phyloP scores from a whole-genome alignment of 2,113 vertebrate species.

The Silurus meridionalis region DNA sequence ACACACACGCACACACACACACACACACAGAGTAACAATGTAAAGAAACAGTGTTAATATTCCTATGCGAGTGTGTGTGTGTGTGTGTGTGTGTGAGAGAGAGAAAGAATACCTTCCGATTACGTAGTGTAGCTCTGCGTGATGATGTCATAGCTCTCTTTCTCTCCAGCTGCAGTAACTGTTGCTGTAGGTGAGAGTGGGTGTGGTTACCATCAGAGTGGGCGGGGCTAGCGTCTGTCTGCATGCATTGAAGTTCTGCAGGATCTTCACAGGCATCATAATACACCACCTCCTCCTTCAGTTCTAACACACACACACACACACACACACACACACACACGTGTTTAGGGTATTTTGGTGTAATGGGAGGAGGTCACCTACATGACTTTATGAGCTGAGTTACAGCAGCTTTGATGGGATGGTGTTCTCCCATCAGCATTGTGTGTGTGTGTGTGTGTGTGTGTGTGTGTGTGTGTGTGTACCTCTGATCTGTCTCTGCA shows the following conservation, averaged over 20 bases:
- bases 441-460: neutral
- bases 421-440: neutral
- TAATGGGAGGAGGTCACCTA: neutral
- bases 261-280: slow-evolving; percentile 90
- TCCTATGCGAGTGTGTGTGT: neutral
- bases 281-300: slow-evolving; percentile 94
- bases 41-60: neutral
- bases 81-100: neutral
- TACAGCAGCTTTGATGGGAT: neutral
- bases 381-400: no score
- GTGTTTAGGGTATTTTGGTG: neutral
- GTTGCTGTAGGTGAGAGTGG: slow-evolving; percentile 70
- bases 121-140: slow-evolving; percentile 85
- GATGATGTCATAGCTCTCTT: slow-evolving; percentile 84
- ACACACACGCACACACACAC: slow-evolving; percentile 39
- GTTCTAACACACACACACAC: slow-evolving; percentile 77
- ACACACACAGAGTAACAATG: neutral
- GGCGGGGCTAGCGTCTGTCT: slow-evolving; percentile 49
- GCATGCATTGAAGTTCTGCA: slow-evolving; percentile 80
- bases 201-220: slow-evolving; percentile 58
- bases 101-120: slow-evolving; percentile 78
- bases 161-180: slow-evolving; percentile 80
- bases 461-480: neutral
- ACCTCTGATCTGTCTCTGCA: slow-evolving; percentile 83
- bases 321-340: slow-evolving; percentile 38